A percentile compares a stretch with the other conserved stretches of the same genome.
These are phyloP conservation scores for Hylaea fasciaria DNA, from an alignment of 2,888 invertebrate species.

Conservation along the genomic window DNA sequence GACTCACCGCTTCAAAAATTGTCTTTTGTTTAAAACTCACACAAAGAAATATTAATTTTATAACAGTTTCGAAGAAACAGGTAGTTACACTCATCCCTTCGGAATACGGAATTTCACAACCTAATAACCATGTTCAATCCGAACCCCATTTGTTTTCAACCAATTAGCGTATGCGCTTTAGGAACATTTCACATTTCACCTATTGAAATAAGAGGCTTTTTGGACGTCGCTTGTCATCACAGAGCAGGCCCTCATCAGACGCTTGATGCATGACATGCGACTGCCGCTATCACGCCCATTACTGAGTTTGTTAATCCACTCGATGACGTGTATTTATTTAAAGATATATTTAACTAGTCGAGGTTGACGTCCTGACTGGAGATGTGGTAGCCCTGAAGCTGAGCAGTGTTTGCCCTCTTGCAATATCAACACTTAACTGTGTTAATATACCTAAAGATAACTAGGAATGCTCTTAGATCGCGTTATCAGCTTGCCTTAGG, in stretches of 20 bases:
- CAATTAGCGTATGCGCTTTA: slow-evolving; percentile 45
- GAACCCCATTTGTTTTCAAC: slow-evolving; percentile 34
- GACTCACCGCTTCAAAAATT: slow-evolving; percentile 66
- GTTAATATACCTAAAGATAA: slow-evolving; percentile 62
- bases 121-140: slow-evolving; percentile 48
- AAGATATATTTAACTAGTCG: slow-evolving; percentile 47
- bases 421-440: slow-evolving; percentile 55
- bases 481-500: slow-evolving; percentile 74
- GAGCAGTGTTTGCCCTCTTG: slow-evolving; percentile 51
- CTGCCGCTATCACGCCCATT: slow-evolving; percentile 54
- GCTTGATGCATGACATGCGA: slow-evolving; percentile 52
- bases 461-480: slow-evolving; percentile 64
- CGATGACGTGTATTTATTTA: slow-evolving; percentile 56
- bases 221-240: slow-evolving; percentile 48
- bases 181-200: slow-evolving; percentile 33
- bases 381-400: slow-evolving; percentile 44
- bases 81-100: slow-evolving; percentile 40
- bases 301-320: slow-evolving; percentile 52
- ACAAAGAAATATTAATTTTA: slow-evolving; percentile 41
- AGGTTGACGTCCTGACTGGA: slow-evolving; percentile 47
- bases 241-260: slow-evolving; percentile 51
- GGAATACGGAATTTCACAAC: slow-evolving; percentile 50
- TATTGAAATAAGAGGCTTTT: slow-evolving; percentile 39
- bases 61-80: slow-evolving; percentile 36
- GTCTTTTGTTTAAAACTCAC: slow-evolving; percentile 41